Percentiles rank a stretch among this genome's conserved stretches.
Conservation (phyloP, 2,888 invertebrate genomes). For the Polietes domitor region DNA sequence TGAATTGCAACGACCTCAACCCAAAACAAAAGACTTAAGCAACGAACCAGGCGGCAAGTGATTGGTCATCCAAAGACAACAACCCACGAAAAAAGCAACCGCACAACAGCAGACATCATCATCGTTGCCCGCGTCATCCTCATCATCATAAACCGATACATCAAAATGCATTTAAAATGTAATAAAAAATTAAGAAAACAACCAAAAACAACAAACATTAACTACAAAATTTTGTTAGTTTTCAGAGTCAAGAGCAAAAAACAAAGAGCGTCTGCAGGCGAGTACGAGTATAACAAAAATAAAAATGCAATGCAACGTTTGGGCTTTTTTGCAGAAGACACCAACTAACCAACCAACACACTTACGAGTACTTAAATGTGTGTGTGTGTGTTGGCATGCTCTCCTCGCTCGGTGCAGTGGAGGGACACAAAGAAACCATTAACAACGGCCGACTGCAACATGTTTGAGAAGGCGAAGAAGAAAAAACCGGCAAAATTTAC, state of each 20-base stretch:
- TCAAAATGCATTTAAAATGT: constrained; percentile 42
- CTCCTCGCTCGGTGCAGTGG: neutral
- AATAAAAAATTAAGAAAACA: constrained; percentile 37
- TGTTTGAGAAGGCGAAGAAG: constrained; percentile 54
- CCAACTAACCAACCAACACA: constrained; percentile 18
- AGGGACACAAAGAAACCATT: constrained; percentile 27
- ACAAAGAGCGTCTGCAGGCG: neutral
- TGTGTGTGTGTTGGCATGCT: neutral
- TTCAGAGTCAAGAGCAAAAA: constrained; percentile 75
- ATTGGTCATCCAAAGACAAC: constrained; percentile 20
- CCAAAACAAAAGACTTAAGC: constrained; percentile 61
- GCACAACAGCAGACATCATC: neutral
- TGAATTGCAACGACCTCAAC: neutral
- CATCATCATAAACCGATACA: constrained; percentile 34
- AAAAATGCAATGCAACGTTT: constrained; percentile 40
- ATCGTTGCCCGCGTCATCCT: neutral
- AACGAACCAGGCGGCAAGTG: constrained; percentile 46
- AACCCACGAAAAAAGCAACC: neutral
- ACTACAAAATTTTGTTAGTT: constrained; percentile 41
- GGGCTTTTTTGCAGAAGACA: constrained; percentile 15
- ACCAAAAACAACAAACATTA: constrained; percentile 8
- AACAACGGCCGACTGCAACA: constrained; percentile 56
- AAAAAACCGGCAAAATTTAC: constrained; percentile 62
- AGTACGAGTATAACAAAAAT: neutral
- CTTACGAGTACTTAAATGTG: constrained; percentile 33